Evolutionary conservation across 1,140 invertebrate genomes (phyloP).

Genomic region (Drosophila dunni): DNA sequence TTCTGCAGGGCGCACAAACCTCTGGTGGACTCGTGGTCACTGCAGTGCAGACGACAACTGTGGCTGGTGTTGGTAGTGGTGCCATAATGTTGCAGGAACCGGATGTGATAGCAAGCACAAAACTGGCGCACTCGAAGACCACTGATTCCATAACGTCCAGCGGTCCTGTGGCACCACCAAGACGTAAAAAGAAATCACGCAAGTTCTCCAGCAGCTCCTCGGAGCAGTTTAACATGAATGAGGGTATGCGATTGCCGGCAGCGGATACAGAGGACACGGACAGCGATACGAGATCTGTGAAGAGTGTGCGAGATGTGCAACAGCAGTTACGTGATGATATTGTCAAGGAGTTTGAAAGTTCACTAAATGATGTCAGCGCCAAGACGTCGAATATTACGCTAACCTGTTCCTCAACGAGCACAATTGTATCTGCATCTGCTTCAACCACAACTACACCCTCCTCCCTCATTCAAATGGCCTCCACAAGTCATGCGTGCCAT

Average conservation of each 20-base stretch:
- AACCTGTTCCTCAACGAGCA: constrained; percentile 71
- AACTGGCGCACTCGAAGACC: constrained; percentile 86
- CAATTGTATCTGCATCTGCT: constrained; percentile 69
- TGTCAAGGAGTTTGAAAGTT: constrained; percentile 78
- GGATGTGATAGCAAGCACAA: constrained; percentile 97
- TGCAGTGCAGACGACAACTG: constrained; percentile 9
- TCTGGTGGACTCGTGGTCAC: constrained; percentile 1
- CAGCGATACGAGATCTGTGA: constrained; percentile 80
- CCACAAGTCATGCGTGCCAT: constrained; percentile 84
- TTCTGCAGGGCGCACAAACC: constrained; percentile 29
- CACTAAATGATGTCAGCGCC: constrained; percentile 69
- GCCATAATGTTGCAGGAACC: constrained; percentile 90
- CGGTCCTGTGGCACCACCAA: constrained; percentile 91
- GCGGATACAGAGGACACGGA: constrained; percentile 75
- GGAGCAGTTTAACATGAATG: constrained; percentile 74
- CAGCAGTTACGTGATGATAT: constrained; percentile 75
- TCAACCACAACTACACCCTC: constrained; percentile 80
- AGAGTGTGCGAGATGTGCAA: constrained; percentile 80
- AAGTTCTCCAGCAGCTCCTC: constrained; percentile 85
- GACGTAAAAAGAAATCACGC: constrained; percentile 91
- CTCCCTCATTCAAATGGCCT: constrained; percentile 81
- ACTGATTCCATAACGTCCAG: constrained; percentile 82
- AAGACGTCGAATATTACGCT: constrained; percentile 58
- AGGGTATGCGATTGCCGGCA: constrained; percentile 62
- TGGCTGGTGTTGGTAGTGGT: constrained; percentile 6